These are phyloP conservation scores for Eucidaris tribuloides DNA, from an alignment of 35 echinoderm and acorn worm species.

Conservation along the genomic window DNA sequence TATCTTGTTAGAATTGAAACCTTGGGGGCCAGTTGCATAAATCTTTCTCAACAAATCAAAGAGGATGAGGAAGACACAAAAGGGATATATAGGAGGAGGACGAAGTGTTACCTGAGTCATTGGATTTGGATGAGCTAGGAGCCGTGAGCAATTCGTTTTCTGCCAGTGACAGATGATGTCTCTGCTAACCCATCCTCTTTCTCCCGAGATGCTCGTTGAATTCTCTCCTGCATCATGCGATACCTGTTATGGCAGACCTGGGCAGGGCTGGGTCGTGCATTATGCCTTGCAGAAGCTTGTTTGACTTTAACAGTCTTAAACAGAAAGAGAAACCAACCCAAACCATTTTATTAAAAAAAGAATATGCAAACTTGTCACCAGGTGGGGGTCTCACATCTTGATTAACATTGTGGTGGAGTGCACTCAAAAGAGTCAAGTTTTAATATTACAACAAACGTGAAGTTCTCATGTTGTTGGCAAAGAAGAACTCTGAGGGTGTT, in stretches of 20 bases:
- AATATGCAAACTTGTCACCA: too few relatives aligned
- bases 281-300: too few relatives aligned
- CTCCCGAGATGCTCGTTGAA: neutral
- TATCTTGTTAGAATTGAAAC: neutral
- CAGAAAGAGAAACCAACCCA: too few relatives aligned
- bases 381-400: too few relatives aligned
- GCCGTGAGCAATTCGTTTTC: constrained; percentile 27
- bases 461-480: too few relatives aligned
- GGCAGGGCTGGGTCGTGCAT: constrained; percentile 50
- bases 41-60: neutral
- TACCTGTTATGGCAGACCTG: constrained; percentile 91
- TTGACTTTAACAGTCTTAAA: too few relatives aligned
- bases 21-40: neutral
- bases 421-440: too few relatives aligned
- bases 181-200: neutral
- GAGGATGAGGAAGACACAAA: neutral
- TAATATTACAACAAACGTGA: too few relatives aligned
- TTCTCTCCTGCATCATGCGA: constrained; percentile 36
- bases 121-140: neutral
- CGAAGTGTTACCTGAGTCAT: neutral
- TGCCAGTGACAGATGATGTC: neutral
- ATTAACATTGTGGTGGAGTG: too few relatives aligned
- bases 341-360: too few relatives aligned
- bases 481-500: too few relatives aligned
- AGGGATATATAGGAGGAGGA: neutral